Conservation (phyloP, 2,113 vertebrate genomes). For the Brienomyrus longianalis region DNA sequence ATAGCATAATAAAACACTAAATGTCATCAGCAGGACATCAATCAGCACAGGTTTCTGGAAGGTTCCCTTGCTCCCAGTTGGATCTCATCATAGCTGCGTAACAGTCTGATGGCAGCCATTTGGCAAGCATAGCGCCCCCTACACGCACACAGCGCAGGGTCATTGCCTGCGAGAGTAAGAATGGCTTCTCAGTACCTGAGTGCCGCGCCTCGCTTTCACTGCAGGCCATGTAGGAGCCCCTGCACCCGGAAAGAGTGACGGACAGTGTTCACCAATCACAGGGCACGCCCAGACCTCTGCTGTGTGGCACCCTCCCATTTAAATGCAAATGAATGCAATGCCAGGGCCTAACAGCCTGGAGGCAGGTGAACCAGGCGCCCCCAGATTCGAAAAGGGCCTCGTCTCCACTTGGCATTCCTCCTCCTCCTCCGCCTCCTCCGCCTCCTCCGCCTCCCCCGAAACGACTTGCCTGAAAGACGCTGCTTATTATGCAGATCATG, state of each 20-base stretch:
- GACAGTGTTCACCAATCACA: neutral
- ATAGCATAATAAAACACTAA: neutral
- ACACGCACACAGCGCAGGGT: neutral
- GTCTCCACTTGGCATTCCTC: neutral
- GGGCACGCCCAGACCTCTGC: neutral
- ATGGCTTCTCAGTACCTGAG: neutral
- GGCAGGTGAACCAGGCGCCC: conserved; percentile 44
- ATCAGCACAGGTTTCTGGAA: neutral
- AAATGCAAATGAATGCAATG: conserved; percentile 58
- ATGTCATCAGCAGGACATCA: neutral
- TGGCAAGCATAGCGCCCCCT: neutral
- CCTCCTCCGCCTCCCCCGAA: neutral
- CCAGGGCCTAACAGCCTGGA: conserved; percentile 52
- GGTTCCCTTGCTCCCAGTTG: neutral
- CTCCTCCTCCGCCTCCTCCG: neutral
- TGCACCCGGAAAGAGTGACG: no score
- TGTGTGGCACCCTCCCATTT: conserved; percentile 46
- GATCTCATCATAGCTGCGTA: neutral
- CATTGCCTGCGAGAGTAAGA: neutral
- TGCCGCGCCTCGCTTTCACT: neutral
- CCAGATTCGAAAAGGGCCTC: conserved; percentile 42
- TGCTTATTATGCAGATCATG: neutral
- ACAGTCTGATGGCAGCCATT: neutral
- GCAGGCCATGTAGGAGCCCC: neutral
- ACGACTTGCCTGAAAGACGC: neutral